These are phyloP conservation scores for Ligdia adustata DNA, from an alignment of 2,888 invertebrate genomes.

Conservation along the genomic window DNA sequence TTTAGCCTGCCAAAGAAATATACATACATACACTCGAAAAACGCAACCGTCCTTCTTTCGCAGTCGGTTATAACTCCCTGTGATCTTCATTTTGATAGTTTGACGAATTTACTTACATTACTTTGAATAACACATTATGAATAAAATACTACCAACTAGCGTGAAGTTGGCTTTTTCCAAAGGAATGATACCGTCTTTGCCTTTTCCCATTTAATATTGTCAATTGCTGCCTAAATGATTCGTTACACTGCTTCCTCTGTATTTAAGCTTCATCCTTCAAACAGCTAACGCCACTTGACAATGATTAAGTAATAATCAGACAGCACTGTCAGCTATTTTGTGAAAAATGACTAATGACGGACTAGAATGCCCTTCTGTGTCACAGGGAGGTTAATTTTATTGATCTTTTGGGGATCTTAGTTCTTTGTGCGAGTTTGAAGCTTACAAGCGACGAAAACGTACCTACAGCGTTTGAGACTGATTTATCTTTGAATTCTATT, in stretches of 20 bases:
- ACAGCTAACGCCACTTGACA: conserved; percentile 29
- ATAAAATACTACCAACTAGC: background rate
- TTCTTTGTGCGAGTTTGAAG: conserved; percentile 12
- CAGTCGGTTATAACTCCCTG: too few species aligned
- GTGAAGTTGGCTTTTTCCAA: background rate
- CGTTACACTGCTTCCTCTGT: background rate
- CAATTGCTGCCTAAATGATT: background rate
- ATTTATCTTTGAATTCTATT: too few species aligned
- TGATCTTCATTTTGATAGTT: too few species aligned
- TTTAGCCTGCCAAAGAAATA: too few species aligned
- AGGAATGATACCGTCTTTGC: background rate
- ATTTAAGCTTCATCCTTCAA: background rate
- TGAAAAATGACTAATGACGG: conserved; percentile 36
- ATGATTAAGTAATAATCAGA: conserved; percentile 41
- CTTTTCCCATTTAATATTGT: background rate
- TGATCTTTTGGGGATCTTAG: conserved; percentile 21
- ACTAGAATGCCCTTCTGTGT: conserved; percentile 23
- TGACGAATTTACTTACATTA: too few species aligned
- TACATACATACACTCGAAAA: too few species aligned
- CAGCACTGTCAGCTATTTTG: conserved; percentile 29
- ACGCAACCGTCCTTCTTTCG: too few species aligned
- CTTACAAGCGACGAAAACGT: conserved; percentile 8
- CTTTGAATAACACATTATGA: too few species aligned
- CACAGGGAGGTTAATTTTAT: conserved; percentile 32
- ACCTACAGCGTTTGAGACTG: conserved; percentile 3